Conservation (phyloP, 2,888 invertebrate species). For the Plutella xylostella region DNA sequence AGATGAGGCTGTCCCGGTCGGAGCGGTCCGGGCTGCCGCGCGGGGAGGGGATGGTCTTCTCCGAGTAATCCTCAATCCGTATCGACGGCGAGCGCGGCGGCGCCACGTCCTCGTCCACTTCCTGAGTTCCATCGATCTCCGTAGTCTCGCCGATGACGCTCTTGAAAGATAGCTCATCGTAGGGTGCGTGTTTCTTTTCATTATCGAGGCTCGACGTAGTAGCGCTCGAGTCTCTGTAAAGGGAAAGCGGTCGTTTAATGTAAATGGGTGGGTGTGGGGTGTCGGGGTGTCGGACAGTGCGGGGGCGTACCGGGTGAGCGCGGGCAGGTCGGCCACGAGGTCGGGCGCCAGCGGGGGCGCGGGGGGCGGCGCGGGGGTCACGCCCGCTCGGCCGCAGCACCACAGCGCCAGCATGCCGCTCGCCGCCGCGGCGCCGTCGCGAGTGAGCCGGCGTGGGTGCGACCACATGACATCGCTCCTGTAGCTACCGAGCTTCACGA, state of each 20-base stretch:
- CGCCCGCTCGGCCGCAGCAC: conserved; percentile 38
- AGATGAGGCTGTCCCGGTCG: not conserved
- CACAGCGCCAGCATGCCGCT: conserved; percentile 48
- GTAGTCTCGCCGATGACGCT: conserved; percentile 22
- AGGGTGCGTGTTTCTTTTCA: conserved; percentile 19
- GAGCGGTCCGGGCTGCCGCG: not conserved
- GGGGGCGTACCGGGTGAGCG: conserved; percentile 43
- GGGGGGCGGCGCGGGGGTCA: conserved; percentile 26
- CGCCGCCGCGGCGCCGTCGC: conserved; percentile 49
- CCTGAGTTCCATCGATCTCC: conserved; percentile 16
- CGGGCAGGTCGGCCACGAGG: conserved; percentile 55
- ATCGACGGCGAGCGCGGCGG: conserved; percentile 43
- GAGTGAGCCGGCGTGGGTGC: conserved; percentile 33
- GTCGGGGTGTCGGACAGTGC: not conserved
- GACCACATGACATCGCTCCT: not conserved
- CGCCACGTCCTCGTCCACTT: conserved; percentile 18
- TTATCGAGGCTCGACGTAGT: conserved; percentile 15
- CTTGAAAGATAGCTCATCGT: conserved; percentile 20
- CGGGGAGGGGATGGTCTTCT: conserved; percentile 20
- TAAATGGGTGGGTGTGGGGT: conserved; percentile 23
- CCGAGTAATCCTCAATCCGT: conserved; percentile 45
- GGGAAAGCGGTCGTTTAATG: conserved; percentile 21
- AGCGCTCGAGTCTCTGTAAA: conserved; percentile 55
- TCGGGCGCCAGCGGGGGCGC: conserved; percentile 36
- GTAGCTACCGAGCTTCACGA: not conserved